Percentiles rank a stretch among this genome's conserved stretches.
Conservation (phyloP, 2,888 invertebrate species). For the Dermolepida albohirtum region DNA sequence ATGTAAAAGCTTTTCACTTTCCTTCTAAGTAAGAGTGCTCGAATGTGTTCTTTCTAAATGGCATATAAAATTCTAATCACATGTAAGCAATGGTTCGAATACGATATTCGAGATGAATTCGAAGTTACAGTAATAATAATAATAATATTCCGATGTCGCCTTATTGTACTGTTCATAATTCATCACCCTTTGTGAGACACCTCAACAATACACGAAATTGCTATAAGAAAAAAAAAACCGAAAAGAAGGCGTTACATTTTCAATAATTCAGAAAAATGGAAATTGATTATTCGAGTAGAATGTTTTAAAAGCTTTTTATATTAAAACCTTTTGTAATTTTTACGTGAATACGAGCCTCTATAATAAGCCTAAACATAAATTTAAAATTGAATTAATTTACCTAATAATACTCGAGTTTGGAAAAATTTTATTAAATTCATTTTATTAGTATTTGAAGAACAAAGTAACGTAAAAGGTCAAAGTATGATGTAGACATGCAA, state of each 20-base stretch:
- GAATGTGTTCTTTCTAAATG: slow-evolving; percentile 16
- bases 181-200: slow-evolving; percentile 1
- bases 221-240: neutral
- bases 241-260: neutral
- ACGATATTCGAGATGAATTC: slow-evolving; percentile 17
- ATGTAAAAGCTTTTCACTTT: slow-evolving; percentile 34
- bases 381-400: too few relatives aligned
- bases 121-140: slow-evolving; percentile 1
- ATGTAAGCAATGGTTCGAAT: neutral
- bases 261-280: neutral
- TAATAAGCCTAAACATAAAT: too few relatives aligned
- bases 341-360: too few relatives aligned
- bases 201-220: neutral
- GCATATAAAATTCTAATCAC: slow-evolving; percentile 27
- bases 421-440: too few relatives aligned
- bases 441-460: too few relatives aligned
- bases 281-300: neutral
- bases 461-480: too few relatives aligned
- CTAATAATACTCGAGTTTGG: too few relatives aligned
- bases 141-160: neutral
- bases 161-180: slow-evolving; percentile 3
- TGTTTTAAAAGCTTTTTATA: too few relatives aligned
- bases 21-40: slow-evolving; percentile 9
- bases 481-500: too few relatives aligned
- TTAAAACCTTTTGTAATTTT: too few relatives aligned